Conservation (phyloP, 2,797 vertebrate species). For the Acrossocheilus wenchowensis region DNA sequence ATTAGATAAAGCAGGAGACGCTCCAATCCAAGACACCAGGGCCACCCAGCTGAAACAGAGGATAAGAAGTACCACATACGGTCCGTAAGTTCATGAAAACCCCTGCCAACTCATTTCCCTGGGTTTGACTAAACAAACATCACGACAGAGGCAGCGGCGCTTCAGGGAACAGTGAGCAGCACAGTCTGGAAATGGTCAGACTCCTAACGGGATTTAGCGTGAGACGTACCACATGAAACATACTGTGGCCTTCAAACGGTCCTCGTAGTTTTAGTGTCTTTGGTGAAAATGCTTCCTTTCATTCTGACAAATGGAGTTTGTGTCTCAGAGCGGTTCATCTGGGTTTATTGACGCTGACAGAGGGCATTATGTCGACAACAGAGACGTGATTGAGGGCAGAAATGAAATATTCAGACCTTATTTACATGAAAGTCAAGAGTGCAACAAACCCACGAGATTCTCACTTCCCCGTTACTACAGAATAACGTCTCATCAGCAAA, state of each 20-base stretch:
- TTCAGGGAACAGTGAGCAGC: background rate
- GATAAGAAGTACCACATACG: slow-evolving; percentile 12
- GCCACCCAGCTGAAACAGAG: slow-evolving; percentile 41
- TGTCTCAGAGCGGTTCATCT: slow-evolving; percentile 12
- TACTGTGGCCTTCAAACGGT: background rate
- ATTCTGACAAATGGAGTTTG: background rate
- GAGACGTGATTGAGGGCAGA: background rate
- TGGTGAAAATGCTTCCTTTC: background rate
- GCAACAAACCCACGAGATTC: background rate
- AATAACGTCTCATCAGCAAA: background rate
- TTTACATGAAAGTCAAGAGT: slow-evolving; percentile 37
- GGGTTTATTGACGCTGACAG: slow-evolving; percentile 20
- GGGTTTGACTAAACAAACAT: slow-evolving; percentile 38
- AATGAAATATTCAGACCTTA: background rate
- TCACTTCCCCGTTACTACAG: slow-evolving; percentile 3
- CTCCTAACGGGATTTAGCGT: background rate
- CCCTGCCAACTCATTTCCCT: slow-evolving; percentile 24
- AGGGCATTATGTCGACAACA: slow-evolving; percentile 19
- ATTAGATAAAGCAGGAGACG: slow-evolving; percentile 48
- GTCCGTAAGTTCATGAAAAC: background rate
- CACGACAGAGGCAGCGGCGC: background rate
- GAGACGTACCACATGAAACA: background rate
- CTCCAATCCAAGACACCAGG: slow-evolving; percentile 36
- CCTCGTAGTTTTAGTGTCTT: background rate
- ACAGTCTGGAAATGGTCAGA: slow-evolving; percentile 6